Percentiles rank a stretch among this genome's conserved stretches.
phyloP scores from a whole-genome alignment of 2,113 vertebrate genomes.

The Gulo gulo region DNA sequence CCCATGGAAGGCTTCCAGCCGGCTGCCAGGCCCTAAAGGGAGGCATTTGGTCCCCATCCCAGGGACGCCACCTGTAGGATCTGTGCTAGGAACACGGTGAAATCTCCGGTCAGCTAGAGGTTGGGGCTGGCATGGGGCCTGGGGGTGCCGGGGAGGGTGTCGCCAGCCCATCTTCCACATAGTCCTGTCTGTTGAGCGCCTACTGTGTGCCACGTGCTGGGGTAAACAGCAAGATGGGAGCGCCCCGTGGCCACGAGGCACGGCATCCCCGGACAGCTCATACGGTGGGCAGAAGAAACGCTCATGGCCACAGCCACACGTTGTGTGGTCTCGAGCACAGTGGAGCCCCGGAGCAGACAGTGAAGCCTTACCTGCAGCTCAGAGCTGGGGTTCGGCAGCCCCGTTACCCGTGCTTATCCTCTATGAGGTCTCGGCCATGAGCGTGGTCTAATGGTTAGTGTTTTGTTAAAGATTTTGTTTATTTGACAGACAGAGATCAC shows the following conservation, averaged over 20 bases:
- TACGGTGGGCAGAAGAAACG: rapidly evolving
- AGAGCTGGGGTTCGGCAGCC: not conserved
- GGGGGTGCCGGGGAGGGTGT: rapidly evolving
- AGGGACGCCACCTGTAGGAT: rapidly evolving
- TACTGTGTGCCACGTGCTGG: not conserved
- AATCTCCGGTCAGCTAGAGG: not conserved
- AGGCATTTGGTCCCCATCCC: not conserved
- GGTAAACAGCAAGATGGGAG: not conserved
- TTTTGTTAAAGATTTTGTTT: not conserved
- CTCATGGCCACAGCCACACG: rapidly evolving
- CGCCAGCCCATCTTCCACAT: rapidly evolving
- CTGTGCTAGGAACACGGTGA: not conserved
- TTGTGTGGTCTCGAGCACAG: rapidly evolving
- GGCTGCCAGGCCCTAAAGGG: not conserved
- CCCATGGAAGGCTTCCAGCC: not conserved
- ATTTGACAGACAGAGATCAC: too few species aligned
- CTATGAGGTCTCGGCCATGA: rapidly evolving
- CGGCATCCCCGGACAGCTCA: too few species aligned
- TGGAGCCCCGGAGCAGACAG: not conserved
- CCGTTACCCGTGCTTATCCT: rapidly evolving
- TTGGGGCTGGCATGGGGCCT: not conserved
- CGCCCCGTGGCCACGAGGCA: rapidly evolving
- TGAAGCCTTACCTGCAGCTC: not conserved
- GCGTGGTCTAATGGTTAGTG: not conserved
- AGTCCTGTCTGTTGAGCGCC: not conserved